Base-by-base conservation (phyloP, 2,797 vertebrate species). In the Taeniopygia guttata region DNA sequence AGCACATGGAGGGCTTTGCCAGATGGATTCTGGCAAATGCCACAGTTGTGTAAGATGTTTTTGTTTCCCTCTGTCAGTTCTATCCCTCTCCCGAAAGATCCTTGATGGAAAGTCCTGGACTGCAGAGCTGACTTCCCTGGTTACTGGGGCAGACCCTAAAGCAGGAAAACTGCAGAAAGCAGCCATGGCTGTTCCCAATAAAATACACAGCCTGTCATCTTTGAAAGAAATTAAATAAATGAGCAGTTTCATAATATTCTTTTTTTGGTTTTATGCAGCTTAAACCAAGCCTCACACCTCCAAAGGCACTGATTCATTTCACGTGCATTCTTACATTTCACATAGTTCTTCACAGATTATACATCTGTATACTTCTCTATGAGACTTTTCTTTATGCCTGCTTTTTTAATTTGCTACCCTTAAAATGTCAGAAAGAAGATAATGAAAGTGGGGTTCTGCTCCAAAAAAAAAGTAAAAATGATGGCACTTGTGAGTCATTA, bases 241-340 rank as follows among this genome's bases (percentile, higher is more conserved):
- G 82, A 96, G 76, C 82, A 93, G 85, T 94, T 96, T 91, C 84
- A 84, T 95, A 89, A 89, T 91, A 84, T 7, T 87, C 72, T 93
- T 93, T 92, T 96, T 94, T 91, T 92, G 69, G 83, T 74, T 94
- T 94, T 69, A 45, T 93, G 91, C 85, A 84, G 66, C 54, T 89
- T 76, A 67, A 87, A 83, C 62, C 48, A 69, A 93, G 83, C 91
- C 85, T 94, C 77, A 88, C 94, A 91, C 87, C 80, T 96, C 94
- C 88, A 84, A 96, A 94, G 84, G 51, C 82, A 84, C 88, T 91
- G 94, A 94, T 93, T 96, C 90, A 96, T 94, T 96, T 93, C 85
- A 88, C 63, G 66, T 95, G 90, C 88, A 48, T 55, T 63, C 81
- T 90, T 87, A 79, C 19, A 27, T 82, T 89, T 87, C 77, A 26